A percentile compares a stretch with the other conserved stretches of the same genome.
Evolutionary conservation across 2,888 invertebrate genomes (phyloP).

Genomic region (Macrosoma leucophasiata): DNA sequence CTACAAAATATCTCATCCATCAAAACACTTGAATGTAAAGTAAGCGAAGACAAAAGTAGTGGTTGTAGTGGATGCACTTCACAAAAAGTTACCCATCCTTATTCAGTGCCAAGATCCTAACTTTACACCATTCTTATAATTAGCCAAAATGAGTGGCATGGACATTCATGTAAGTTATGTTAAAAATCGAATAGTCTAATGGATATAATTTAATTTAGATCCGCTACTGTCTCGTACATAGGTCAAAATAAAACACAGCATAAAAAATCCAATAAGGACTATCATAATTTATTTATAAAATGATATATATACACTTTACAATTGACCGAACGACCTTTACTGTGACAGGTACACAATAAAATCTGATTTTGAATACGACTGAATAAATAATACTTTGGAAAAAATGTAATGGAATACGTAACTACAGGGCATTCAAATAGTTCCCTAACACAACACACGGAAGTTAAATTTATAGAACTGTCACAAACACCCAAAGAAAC

Average conservation of each 20-base stretch:
- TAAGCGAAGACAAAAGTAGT: too few species aligned
- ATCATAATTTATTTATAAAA: slow-evolving; percentile 71
- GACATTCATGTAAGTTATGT: slow-evolving; percentile 1
- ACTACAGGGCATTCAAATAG: too few species aligned
- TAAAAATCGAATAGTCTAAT: slow-evolving; percentile 1
- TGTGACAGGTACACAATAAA: slow-evolving; percentile 38
- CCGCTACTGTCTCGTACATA: neutral
- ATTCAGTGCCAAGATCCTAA: neutral
- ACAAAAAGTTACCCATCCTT: neutral
- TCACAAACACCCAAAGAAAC: too few species aligned
- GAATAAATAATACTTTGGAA: too few species aligned
- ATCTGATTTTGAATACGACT: too few species aligned
- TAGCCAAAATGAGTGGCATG: neutral
- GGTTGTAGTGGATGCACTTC: neutral
- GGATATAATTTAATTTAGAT: too few species aligned
- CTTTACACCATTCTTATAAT: neutral
- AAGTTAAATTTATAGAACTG: too few species aligned
- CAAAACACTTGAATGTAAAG: too few species aligned
- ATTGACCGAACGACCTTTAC: slow-evolving; percentile 59
- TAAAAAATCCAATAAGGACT: slow-evolving; percentile 70
- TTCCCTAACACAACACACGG: too few species aligned
- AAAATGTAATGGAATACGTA: too few species aligned
- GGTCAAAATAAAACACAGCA: slow-evolving; percentile 40
- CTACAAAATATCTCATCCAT: too few species aligned
- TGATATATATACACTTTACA: slow-evolving; percentile 73